Percentiles rank a stretch among this genome's conserved stretches.
phyloP scores from a whole-genome alignment of 2,113 vertebrate species.

The Xiphophorus maculatus region DNA sequence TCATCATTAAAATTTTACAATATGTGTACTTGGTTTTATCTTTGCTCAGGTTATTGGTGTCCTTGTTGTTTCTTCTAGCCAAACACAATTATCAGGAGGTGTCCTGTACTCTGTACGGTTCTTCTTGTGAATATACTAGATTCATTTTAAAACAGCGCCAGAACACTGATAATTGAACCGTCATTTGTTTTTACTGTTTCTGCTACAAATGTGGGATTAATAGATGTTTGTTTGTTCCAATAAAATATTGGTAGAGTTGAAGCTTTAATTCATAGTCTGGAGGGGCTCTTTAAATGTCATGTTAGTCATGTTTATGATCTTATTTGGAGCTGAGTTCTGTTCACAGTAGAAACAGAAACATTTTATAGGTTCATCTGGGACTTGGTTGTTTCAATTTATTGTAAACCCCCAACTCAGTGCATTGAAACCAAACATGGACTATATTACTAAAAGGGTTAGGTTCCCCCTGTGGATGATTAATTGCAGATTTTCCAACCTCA shows the following conservation, averaged over 20 bases:
- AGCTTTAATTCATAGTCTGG: slow-evolving; percentile 10
- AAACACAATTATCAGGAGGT: slow-evolving; percentile 8
- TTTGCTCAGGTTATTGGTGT: slow-evolving; percentile 10
- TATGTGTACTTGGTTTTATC: background rate
- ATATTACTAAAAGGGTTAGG: no score
- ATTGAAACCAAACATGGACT: no score
- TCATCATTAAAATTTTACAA: slow-evolving; percentile 14
- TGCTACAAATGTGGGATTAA: slow-evolving; percentile 13
- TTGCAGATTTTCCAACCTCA: no score
- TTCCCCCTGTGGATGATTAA: no score
- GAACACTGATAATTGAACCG: no score
- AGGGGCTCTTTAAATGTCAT: slow-evolving; percentile 11
- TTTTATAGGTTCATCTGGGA: slow-evolving; percentile 2
- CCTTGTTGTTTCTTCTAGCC: background rate
- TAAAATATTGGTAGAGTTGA: slow-evolving; percentile 20
- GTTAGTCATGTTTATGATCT: slow-evolving; percentile 8
- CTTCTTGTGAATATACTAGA: background rate
- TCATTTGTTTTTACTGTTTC: slow-evolving; percentile 9
- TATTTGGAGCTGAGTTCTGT: background rate
- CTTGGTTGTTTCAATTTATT: background rate
- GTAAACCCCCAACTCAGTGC: no score
- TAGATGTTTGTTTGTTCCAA: background rate
- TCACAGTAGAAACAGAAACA: background rate
- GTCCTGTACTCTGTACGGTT: slow-evolving; percentile 5
- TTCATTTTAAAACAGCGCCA: no score